Evolutionary conservation across 2,113 vertebrate species (phyloP).

Genomic region (Pseudorasbora parva): DNA sequence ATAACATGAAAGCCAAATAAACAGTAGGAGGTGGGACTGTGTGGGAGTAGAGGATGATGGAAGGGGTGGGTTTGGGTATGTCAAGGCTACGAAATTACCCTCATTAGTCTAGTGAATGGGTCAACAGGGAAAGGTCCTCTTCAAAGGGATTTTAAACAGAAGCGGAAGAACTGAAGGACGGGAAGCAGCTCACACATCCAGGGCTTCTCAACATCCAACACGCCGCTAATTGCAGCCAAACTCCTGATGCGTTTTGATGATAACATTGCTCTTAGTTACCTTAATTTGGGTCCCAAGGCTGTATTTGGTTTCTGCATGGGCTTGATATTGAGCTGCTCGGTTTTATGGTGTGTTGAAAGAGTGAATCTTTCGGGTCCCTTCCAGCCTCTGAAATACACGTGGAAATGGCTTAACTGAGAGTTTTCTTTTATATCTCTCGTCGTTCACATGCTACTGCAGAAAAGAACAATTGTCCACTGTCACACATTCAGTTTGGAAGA

Average conservation of each 20-base stretch:
- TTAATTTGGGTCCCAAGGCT: background rate
- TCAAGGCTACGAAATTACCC: slow-evolving; percentile 50
- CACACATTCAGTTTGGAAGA: background rate
- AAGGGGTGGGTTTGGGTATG: slow-evolving; percentile 20
- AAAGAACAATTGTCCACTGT: background rate
- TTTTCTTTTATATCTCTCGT: background rate
- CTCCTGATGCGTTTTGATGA: slow-evolving; percentile 4
- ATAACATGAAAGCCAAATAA: slow-evolving; percentile 50
- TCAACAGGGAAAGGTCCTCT: slow-evolving; percentile 53
- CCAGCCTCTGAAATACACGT: slow-evolving; percentile 29
- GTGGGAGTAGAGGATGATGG: slow-evolving; percentile 28
- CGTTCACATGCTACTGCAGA: background rate
- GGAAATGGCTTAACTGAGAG: slow-evolving; percentile 17
- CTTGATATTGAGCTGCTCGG: slow-evolving; percentile 18
- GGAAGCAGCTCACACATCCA: background rate
- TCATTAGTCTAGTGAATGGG: slow-evolving; percentile 56
- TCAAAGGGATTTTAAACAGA: slow-evolving; percentile 40
- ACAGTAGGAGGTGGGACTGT: slow-evolving; percentile 23
- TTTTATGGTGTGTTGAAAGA: slow-evolving; percentile 18
- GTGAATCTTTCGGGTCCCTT: background rate
- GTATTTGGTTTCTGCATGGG: slow-evolving; percentile 6
- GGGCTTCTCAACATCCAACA: background rate
- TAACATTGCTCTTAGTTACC: slow-evolving; percentile 23
- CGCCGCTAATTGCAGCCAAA: slow-evolving; percentile 10
- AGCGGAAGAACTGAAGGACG: background rate